Base-by-base conservation (phyloP, 2,113 vertebrate genomes). In the Brevimyrus niger region DNA sequence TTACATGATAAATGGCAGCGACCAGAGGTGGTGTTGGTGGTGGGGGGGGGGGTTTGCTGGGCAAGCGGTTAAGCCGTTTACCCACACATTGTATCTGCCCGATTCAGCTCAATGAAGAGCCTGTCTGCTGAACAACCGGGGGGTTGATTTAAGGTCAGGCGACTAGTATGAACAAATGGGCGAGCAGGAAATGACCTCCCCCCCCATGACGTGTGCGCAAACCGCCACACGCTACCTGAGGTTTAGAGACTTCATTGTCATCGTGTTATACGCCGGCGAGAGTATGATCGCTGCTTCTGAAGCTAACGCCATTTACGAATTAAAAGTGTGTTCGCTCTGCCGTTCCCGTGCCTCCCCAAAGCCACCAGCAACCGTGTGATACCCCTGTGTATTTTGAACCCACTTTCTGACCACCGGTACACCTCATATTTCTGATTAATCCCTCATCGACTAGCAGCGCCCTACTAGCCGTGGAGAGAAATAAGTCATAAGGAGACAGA, bases 1-100 rank as follows among this genome's bases (percentile, higher is more conserved):
- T 93, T 93, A 89, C 92, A 93, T 93, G 51, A 90, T 92, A 89
- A 92, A 92, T 93, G 90, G 90, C 88, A 88, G 4, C 23, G 44
- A 13, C 13, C 2, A 23, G 87, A 65, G n/a, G 0, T 65, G 5
- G 21, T 19, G 58, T 15, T 7, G 15, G 38, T 4, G 87, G 23
- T 21, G 38, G 46, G 42, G 38, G 23, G 15, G 4, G 8, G 10
- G 3, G 7, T 13, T 21, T 47, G 61, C 61, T 19, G 38, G 61
- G 46, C 61, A 4, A 46, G 87, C 58, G n/a, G 61, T 76, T 69
- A 88, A 69, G 27, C 35, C 21, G 17, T 46, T 69, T 88, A 88
- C 44, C 13, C 65, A 47, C 42, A 61, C 61, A 69, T 73, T 88
- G 44, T 73, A 48, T 61, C 47, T 76, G 44, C 65, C 65, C 11